A percentile compares a stretch with the other conserved stretches of the same genome.
Evolutionary conservation across 37 sponge, comb jelly and placozoan species (phyloP).

Genomic region (Petrosia ficiformis): DNA sequence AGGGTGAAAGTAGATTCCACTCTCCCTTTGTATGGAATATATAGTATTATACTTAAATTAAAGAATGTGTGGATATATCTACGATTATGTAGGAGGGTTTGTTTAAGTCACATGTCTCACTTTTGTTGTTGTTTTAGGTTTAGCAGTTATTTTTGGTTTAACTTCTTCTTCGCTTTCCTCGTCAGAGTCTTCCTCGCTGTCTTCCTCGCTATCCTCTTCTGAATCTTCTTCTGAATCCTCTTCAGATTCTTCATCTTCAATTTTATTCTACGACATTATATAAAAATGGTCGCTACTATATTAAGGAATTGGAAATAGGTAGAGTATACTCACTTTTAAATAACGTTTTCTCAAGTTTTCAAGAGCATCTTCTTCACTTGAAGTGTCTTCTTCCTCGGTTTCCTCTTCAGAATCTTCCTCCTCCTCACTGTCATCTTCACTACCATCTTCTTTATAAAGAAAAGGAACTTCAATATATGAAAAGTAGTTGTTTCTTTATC

Average conservation of each 20-base stretch:
- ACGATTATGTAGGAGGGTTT: too few species aligned
- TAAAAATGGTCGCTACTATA: too few species aligned
- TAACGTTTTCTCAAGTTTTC: slow-evolving; percentile 59
- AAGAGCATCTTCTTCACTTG: slow-evolving; percentile 50
- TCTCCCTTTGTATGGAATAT: too few species aligned
- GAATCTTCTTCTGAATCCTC: slow-evolving; percentile 2
- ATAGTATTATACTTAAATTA: too few species aligned
- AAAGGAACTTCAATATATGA: background rate
- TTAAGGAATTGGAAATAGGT: too few species aligned
- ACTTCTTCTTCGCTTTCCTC: slow-evolving; percentile 44
- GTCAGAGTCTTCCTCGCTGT: slow-evolving; percentile 38
- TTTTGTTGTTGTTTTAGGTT: slow-evolving; percentile 28
- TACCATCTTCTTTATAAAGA: slow-evolving; percentile 21
- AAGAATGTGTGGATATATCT: too few species aligned
- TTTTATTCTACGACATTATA: too few species aligned
- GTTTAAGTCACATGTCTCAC: too few species aligned
- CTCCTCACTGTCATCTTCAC: slow-evolving; percentile 27
- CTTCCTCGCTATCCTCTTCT: slow-evolving; percentile 29
- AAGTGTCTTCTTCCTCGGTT: slow-evolving; percentile 38
- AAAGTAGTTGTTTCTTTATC: too few species aligned
- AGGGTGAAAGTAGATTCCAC: too few species aligned
- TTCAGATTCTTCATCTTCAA: too few species aligned
- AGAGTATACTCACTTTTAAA: slow-evolving; percentile 29
- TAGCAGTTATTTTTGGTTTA: slow-evolving; percentile 10
- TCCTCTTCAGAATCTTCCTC: slow-evolving; percentile 41